phyloP scores from a whole-genome alignment of 2,888 invertebrate species.

The Brachypterus glaber region DNA sequence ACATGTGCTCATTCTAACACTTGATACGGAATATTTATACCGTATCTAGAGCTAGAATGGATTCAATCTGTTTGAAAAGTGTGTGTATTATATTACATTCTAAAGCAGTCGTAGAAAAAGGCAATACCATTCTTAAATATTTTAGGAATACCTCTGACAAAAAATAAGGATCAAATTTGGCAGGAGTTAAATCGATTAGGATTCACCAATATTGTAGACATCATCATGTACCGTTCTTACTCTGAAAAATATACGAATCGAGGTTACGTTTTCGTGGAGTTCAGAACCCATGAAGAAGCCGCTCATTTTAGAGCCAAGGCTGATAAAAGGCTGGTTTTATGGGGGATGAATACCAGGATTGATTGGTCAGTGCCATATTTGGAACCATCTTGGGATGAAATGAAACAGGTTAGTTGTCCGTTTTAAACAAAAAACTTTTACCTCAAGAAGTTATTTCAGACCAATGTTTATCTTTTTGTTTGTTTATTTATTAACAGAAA shows the following conservation, averaged over 20 bases:
- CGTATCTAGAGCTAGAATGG: no score
- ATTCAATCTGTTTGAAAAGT: no score
- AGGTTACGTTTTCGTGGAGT: slow-evolving; percentile 77
- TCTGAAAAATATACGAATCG: slow-evolving; percentile 55
- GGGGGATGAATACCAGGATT: slow-evolving; percentile 58
- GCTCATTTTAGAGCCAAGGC: slow-evolving; percentile 57
- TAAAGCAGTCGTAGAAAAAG: no score
- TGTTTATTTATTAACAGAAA: no score
- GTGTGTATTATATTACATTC: no score
- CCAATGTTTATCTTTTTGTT: no score
- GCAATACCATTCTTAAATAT: no score
- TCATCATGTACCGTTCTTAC: slow-evolving; percentile 50
- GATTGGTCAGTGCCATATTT: slow-evolving; percentile 81
- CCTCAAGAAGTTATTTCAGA: no score
- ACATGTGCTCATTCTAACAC: no score
- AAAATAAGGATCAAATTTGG: slow-evolving; percentile 52
- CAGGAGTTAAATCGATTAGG: slow-evolving; percentile 44
- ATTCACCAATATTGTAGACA: slow-evolving; percentile 34
- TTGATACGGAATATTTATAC: no score
- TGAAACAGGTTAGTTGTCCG: slow-evolving; percentile 52
- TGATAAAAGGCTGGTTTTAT: slow-evolving; percentile 52
- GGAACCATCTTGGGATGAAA: slow-evolving; percentile 57
- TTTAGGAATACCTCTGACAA: no score
- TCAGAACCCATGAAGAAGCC: slow-evolving; percentile 61
- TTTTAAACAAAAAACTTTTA: no score